Evolutionary conservation across 2,113 vertebrate species (phyloP).

Genomic region (Herpetotheres cachinnans): DNA sequence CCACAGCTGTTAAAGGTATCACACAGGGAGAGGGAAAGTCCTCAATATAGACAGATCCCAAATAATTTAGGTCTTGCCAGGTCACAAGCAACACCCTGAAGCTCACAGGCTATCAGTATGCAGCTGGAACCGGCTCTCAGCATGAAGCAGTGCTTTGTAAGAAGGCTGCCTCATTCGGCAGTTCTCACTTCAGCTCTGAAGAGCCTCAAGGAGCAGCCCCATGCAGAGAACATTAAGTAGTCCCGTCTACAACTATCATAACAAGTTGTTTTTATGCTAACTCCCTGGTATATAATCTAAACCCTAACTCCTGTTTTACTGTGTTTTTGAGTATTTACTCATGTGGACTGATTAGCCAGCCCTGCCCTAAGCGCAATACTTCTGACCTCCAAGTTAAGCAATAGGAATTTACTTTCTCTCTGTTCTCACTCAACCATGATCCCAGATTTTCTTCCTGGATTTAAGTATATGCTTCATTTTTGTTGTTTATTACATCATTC

Average conservation of each 20-base stretch:
- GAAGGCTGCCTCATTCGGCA: background rate
- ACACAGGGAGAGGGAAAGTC: background rate
- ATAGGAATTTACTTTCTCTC: background rate
- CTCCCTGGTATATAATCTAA: background rate
- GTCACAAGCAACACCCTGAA: background rate
- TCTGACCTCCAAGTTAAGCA: background rate
- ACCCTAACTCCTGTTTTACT: background rate
- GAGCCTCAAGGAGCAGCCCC: background rate
- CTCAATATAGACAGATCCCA: background rate
- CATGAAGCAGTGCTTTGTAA: background rate
- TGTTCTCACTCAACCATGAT: background rate
- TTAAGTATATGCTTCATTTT: background rate
- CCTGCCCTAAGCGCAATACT: background rate
- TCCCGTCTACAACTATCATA: background rate
- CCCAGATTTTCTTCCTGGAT: background rate
- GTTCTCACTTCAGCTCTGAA: background rate
- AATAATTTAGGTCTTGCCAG: background rate
- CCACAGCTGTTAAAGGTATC: background rate
- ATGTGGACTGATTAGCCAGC: background rate
- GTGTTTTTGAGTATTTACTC: background rate
- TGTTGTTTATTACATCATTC: background rate
- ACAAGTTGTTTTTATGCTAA: background rate
- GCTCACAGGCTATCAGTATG: background rate
- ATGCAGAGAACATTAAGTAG: background rate
- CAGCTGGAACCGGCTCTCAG: background rate